These are phyloP conservation scores for Bombus polaris DNA, from an alignment of 1,140 invertebrate species.

Conservation along the genomic window DNA sequence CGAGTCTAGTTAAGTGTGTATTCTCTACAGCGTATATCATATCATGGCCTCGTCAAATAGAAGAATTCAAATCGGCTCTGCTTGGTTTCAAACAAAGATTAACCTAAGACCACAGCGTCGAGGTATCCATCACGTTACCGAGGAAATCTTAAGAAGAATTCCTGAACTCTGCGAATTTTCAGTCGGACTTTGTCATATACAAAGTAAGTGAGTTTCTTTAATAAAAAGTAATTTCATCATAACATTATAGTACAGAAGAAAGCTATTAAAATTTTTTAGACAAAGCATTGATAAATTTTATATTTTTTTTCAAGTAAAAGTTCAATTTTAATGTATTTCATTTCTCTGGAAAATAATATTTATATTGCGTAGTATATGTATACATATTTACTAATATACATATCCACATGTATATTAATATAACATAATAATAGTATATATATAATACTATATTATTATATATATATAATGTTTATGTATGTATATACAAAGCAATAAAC, in stretches of 20 bases:
- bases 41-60: conserved; percentile 92
- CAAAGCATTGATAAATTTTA: background rate
- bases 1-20: conserved; percentile 42
- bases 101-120: conserved; percentile 96
- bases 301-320: too few relatives aligned
- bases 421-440: background rate
- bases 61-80: conserved; percentile 95
- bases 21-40: conserved; percentile 48
- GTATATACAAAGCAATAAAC: background rate
- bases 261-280: conserved; percentile 3
- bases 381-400: background rate
- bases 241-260: background rate
- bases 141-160: conserved; percentile 96
- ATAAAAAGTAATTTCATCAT: background rate
- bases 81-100: conserved; percentile 98
- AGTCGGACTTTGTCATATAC: conserved; percentile 96
- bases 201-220: conserved; percentile 89
- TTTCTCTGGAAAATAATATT: background rate
- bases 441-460: background rate
- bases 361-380: background rate
- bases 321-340: background rate
- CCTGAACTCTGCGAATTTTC: conserved; percentile 96
- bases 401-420: background rate
- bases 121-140: conserved; percentile 96
- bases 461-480: background rate